Percentiles rank a stretch among this genome's conserved stretches.
These are phyloP conservation scores for Hystrix cristata DNA, from an alignment of 2,113 vertebrate species.

Conservation along the genomic window DNA sequence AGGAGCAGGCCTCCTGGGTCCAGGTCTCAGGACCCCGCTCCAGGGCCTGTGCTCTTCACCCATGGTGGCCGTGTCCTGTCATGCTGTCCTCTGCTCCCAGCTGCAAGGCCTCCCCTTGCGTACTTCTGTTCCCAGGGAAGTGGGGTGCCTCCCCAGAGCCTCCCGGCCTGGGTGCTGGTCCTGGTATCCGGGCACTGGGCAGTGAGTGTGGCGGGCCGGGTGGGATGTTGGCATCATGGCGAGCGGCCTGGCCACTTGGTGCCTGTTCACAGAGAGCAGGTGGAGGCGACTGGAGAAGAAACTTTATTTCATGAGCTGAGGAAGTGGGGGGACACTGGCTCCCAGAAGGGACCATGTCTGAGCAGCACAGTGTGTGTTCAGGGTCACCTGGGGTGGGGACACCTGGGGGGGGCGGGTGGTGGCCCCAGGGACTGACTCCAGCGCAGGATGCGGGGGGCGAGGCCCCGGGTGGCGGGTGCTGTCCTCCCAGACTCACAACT, in stretches of 20 bases:
- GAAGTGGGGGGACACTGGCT: not conserved
- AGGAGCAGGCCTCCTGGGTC: not conserved
- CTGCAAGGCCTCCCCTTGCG: too few relatives aligned
- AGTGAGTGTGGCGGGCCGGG: too few relatives aligned
- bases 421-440: not conserved
- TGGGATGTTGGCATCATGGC: not conserved
- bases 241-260: not conserved
- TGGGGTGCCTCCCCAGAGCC: not conserved
- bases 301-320: conserved; percentile 25
- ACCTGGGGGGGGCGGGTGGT: too few relatives aligned
- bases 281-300: not conserved
- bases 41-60: too few relatives aligned
- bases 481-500: not conserved
- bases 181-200: not conserved
- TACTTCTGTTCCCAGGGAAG: not conserved
- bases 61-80: not conserved
- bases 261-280: not conserved
- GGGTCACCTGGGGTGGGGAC: too few relatives aligned
- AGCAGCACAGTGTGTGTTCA: not conserved
- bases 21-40: not conserved
- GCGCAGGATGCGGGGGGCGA: too few relatives aligned
- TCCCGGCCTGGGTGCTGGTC: not conserved
- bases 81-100: not conserved
- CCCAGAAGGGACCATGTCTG: not conserved
- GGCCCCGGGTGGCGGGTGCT: not conserved